These are phyloP conservation scores for Nephila pilipes DNA, from an alignment of 1,140 invertebrate genomes.

Conservation along the genomic window DNA sequence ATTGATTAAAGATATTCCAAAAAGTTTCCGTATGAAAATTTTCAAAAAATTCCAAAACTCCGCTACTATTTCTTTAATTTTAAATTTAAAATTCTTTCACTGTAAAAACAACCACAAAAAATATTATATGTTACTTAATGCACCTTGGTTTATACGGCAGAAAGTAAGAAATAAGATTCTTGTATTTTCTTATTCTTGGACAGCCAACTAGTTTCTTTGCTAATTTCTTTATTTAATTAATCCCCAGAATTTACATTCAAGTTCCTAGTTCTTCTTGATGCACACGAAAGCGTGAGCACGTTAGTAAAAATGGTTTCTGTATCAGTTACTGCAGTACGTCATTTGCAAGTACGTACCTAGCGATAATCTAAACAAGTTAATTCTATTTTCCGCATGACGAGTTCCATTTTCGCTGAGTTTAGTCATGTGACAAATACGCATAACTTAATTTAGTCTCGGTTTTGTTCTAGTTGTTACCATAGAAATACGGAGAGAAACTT, in stretches of 20 bases:
- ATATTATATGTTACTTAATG: too few species aligned
- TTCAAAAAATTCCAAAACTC: too few species aligned
- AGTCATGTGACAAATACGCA: slow-evolving; percentile 19
- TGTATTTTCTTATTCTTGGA: too few species aligned
- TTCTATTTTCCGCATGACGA: slow-evolving; percentile 34
- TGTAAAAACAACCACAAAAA: too few species aligned
- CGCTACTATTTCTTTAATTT: too few species aligned
- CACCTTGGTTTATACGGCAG: too few species aligned
- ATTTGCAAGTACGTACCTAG: not conserved
- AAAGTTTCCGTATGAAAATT: too few species aligned
- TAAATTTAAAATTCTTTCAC: too few species aligned
- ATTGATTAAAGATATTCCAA: too few species aligned
- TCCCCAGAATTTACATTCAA: not conserved
- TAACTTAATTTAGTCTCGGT: slow-evolving; percentile 29
- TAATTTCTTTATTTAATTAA: slow-evolving; percentile 14
- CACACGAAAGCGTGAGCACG: not conserved
- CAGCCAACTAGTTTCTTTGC: not conserved
- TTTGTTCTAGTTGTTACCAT: slow-evolving; percentile 34
- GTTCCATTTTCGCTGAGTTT: slow-evolving; percentile 9
- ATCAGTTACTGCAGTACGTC: not conserved
- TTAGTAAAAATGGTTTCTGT: not conserved
- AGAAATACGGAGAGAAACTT: not conserved
- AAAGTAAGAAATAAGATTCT: too few species aligned
- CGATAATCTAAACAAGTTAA: slow-evolving; percentile 46
- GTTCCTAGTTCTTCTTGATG: not conserved